Base-by-base conservation (phyloP, 2,113 vertebrate species). In the Noturus placidus region DNA sequence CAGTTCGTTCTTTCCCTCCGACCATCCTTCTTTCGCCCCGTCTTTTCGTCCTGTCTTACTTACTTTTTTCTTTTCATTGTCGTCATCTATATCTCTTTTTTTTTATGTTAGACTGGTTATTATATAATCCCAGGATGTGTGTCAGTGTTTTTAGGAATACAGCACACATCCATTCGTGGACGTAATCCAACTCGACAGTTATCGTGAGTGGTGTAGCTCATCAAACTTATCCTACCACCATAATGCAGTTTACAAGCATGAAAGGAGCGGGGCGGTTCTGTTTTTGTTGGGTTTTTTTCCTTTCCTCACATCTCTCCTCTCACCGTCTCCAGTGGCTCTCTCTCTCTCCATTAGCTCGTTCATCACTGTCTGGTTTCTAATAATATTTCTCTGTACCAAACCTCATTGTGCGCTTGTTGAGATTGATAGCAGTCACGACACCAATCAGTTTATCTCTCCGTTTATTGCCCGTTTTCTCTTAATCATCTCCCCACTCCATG, bases 341-440 rank as follows among this genome's bases (percentile, higher is more conserved):
- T 85, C 65, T 59, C 72, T 72, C 89, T 69, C 88, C 84, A 81
- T 82, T 86, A 85, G 87, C 93, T 95, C 95, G 82, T 96, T 94
- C 93, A 95, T 96, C 95, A 96, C 94, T 96, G 95, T 96, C 95
- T 95, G 93, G 91, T 96, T 96, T 95, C 93, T 95, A 96, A 96
- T 96, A 95, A 94, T 95, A 95, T 96, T 96, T 95, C 94, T 95
- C 93, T 93, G 93, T 94, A 93, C 94, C 91, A 95, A 96, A 95
- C 93, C 95, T 96, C 93, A 95, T 96, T 95, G 95, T 91, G 93
- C 88, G 91, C 94, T 94, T 89, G 93, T 94, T 93, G 95, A 96
- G 95, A 96, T 96, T 95, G 95, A 96, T 96, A 95, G 94, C 94
- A 91, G 93, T 63, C 93, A 94, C 94, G 95, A 96, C 95, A 95